phyloP scores from a whole-genome alignment of 1,140 invertebrate species.

The Aphelenchoides besseyi region DNA sequence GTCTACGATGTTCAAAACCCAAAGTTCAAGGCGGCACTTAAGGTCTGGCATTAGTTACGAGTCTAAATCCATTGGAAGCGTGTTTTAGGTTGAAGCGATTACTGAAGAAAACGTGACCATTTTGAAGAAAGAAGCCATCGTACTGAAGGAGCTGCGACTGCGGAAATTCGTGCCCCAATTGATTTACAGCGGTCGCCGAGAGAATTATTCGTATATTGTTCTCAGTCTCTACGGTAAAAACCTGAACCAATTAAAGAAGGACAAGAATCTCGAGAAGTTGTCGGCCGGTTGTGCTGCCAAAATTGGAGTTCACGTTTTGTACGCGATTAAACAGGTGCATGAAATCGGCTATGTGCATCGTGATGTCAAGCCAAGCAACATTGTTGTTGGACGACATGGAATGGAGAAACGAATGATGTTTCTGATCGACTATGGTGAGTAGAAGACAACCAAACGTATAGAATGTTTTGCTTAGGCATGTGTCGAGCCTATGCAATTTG shows the following conservation, averaged over 20 bases:
- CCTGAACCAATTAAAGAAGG: slow-evolving; percentile 22
- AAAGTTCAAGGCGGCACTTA: slow-evolving; percentile 17
- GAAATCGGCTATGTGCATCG: slow-evolving; percentile 27
- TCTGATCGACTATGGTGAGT: slow-evolving; percentile 14
- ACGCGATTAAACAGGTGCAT: slow-evolving; percentile 26
- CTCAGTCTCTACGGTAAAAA: slow-evolving; percentile 25
- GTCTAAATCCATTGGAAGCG: too few species aligned
- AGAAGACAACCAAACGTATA: neutral
- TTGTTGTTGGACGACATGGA: slow-evolving; percentile 12
- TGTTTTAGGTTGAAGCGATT: too few species aligned
- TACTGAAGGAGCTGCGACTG: slow-evolving; percentile 14
- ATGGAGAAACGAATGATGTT: slow-evolving; percentile 21
- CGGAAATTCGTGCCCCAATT: slow-evolving; percentile 22
- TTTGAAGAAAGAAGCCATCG: slow-evolving; percentile 24
- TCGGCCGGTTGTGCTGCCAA: slow-evolving; percentile 17
- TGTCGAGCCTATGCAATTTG: slow-evolving; percentile 15
- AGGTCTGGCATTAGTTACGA: slow-evolving; percentile 21
- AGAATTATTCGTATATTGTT: slow-evolving; percentile 24
- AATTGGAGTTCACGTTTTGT: slow-evolving; percentile 22
- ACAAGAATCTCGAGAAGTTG: slow-evolving; percentile 8
- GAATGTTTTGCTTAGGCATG: slow-evolving; percentile 16
- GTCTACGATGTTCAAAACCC: slow-evolving; percentile 9
- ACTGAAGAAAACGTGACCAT: neutral
- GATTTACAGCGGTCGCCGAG: neutral
- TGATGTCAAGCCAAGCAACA: slow-evolving; percentile 22